Evolutionary conservation across 1,140 invertebrate genomes (phyloP).

Genomic region (Idris sp.): DNA sequence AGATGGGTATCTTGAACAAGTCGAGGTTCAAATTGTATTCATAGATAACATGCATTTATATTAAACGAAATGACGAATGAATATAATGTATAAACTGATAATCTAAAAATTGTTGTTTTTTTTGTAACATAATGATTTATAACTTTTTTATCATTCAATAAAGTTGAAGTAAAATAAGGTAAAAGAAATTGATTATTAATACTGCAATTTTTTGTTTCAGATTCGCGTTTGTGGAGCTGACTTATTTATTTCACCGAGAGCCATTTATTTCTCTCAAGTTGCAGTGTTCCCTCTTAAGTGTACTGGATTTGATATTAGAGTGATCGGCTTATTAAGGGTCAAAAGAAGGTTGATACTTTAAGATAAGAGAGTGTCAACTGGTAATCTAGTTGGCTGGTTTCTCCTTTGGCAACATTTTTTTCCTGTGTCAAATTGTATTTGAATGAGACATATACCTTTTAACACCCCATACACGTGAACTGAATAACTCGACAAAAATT

Average conservation of each 20-base stretch:
- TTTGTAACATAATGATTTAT: too few species aligned
- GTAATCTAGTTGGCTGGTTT: constrained; percentile 42
- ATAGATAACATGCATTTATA: constrained; percentile 34
- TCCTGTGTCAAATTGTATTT: constrained; percentile 32
- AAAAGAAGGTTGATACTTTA: constrained; percentile 45
- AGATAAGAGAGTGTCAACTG: constrained; percentile 50
- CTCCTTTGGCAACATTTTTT: constrained; percentile 27
- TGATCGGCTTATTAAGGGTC: constrained; percentile 52
- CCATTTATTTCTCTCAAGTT: constrained; percentile 44
- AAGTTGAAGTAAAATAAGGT: too few species aligned
- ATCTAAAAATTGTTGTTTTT: too few species aligned
- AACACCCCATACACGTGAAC: constrained; percentile 11
- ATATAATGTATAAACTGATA: constrained; percentile 12
- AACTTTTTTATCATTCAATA: too few species aligned
- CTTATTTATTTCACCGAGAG: constrained; percentile 28
- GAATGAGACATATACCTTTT: constrained; percentile 32
- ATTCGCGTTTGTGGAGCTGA: constrained; percentile 2
- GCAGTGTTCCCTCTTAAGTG: constrained; percentile 35
- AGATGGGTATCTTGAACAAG: constrained; percentile 45
- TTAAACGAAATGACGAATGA: constrained; percentile 6
- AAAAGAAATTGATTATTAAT: too few species aligned
- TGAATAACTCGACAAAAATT: constrained; percentile 15
- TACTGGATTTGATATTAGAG: constrained; percentile 44
- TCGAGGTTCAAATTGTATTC: constrained; percentile 42
- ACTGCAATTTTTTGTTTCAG: constrained; percentile 8